Evolutionary conservation across 37 sponge, comb jelly and placozoan genomes (phyloP), one percentile per base, ranked within the genome.

Genomic region (Halisarca cf. caerulea): DNA sequence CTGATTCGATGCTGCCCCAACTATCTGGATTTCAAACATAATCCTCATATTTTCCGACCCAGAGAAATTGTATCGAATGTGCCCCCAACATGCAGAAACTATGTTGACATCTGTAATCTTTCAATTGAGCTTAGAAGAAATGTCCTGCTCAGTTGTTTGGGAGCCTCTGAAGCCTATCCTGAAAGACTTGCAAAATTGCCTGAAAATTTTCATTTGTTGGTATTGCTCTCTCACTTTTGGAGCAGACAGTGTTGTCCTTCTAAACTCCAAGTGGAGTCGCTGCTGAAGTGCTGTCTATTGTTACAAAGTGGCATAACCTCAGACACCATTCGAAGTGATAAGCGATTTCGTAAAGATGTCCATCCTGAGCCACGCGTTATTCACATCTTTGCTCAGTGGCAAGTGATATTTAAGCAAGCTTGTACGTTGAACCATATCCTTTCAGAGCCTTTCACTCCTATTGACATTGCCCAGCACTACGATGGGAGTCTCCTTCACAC

Each of bases 301-400:
- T 7, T 15, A 30, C 64, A 62, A 23, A 62, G 15, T n/a, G 64
- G 64, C 30, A 30, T 20, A n/a, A 30, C 64, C 6, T 62, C 64
- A 20, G 64, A 23, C 9, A 15, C 15, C 15, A 5, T 28, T 61
- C 6, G 30, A 20, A 27, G 64, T 61, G 64, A 23, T 28, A 61
- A 27, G 15, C 9, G 30, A 6, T 28, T 28, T 6, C 28, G 24
- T 21, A 23, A 61, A 23, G 5, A 5, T 61, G 5, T 27, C 24
- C 6, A 61, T 23, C 5, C 30, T 34, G 30, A 68, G 2, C 77
- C 24, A 2, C 43, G 44, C 7, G 54, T 71, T 14, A 27, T 88
- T 32, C 89, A 92, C 62, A 37, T 42, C 20, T 89, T 83, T 38
- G 61, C 84, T 30, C 87, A 92, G 72, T 92, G 93, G 93, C 93